Conservation (phyloP, 1,140 invertebrate species). For the Dreissena polymorpha region DNA sequence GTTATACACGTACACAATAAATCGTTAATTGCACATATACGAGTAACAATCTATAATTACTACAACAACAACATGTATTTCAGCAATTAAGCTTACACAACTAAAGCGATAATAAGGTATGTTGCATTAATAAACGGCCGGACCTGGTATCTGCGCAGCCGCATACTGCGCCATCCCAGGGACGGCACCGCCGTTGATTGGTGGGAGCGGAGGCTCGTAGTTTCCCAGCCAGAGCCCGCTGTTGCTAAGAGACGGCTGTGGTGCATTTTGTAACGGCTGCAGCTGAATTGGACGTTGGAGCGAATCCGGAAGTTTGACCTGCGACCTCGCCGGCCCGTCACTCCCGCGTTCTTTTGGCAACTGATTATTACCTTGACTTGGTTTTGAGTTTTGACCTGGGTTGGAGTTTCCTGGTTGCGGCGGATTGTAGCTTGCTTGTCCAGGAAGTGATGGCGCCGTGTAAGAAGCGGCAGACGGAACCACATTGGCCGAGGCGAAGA, state of each 20-base stretch:
- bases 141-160: background rate
- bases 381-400: background rate
- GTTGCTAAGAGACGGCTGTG: constrained; percentile 1
- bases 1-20: no score
- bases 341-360: background rate
- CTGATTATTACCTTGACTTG: background rate
- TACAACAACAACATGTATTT: no score
- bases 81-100: no score
- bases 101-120: no score
- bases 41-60: no score
- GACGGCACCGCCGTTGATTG: background rate
- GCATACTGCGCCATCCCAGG: background rate
- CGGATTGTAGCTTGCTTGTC: background rate
- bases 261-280: constrained; percentile 7
- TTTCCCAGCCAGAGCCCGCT: constrained; percentile 16
- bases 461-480: constrained; percentile 6
- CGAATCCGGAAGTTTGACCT: constrained; percentile 14
- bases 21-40: no score
- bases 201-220: background rate
- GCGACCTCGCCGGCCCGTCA: constrained; percentile 21
- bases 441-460: background rate
- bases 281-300: background rate
- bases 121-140: no score
- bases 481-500: background rate
- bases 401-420: no score